These are phyloP conservation scores for Xestia xanthographa DNA, from an alignment of 2,888 invertebrate genomes.

Conservation along the genomic window DNA sequence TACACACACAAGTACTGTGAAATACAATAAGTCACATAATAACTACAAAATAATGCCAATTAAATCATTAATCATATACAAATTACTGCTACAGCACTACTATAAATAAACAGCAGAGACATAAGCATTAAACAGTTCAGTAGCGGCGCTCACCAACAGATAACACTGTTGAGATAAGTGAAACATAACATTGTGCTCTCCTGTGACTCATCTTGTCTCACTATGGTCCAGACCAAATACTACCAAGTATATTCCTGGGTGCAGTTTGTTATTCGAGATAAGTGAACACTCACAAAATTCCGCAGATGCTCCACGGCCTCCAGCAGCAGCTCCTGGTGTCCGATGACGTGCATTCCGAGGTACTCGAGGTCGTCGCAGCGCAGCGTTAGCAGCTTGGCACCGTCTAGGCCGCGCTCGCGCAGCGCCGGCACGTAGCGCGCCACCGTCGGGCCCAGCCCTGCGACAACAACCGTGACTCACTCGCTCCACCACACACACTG, in stretches of 20 bases:
- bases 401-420: conserved; percentile 95
- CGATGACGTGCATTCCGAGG: conserved; percentile 95
- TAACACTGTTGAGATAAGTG: conserved; percentile 65
- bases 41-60: conserved; percentile 33
- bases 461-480: conserved; percentile 73
- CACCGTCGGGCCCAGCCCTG: conserved; percentile 95
- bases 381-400: conserved; percentile 95
- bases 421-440: conserved; percentile 95
- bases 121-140: conserved; percentile 48
- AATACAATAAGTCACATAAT: conserved; percentile 25
- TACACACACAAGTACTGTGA: conserved; percentile 43
- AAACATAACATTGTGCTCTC: conserved; percentile 43
- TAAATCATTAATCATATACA: conserved; percentile 44
- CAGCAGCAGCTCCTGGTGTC: conserved; percentile 97
- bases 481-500: conserved; percentile 91
- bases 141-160: conserved; percentile 57
- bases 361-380: conserved; percentile 97
- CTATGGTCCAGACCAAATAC: conserved; percentile 11
- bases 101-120: conserved; percentile 56
- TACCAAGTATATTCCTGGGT: neutral
- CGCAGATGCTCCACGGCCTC: conserved; percentile 97
- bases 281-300: conserved; percentile 93
- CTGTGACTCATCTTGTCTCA: conserved; percentile 59
- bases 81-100: conserved; percentile 42
- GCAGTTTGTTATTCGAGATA: neutral